phyloP scores from a whole-genome alignment of 2,113 vertebrate genomes.

The Ivindomyrus marchei region DNA sequence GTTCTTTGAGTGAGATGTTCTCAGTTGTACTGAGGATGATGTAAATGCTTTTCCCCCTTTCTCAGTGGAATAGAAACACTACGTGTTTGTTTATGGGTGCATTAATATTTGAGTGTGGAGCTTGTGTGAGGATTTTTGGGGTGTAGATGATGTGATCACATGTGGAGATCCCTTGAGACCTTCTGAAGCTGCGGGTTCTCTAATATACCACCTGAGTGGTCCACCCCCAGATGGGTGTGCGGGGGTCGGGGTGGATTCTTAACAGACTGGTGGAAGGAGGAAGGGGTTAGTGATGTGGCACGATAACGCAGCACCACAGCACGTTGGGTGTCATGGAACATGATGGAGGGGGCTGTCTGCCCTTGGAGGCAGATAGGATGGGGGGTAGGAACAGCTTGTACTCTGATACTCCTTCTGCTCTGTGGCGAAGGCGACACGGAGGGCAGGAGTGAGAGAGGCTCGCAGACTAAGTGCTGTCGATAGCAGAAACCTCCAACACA shows the following conservation, averaged over 20 bases:
- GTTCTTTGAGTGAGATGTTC: slow-evolving; percentile 3
- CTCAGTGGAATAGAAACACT: not conserved
- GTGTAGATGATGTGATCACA: not conserved
- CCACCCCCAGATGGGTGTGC: not conserved
- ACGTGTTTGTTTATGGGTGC: not conserved
- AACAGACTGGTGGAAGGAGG: not conserved
- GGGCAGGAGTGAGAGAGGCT: not conserved
- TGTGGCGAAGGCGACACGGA: not conserved
- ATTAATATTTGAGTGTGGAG: not conserved
- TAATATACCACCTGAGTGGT: not conserved
- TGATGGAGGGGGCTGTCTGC: not conserved
- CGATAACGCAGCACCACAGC: not conserved
- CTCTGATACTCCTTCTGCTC: not conserved
- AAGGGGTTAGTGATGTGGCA: not conserved
- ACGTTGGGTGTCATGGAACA: not conserved
- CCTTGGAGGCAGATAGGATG: not conserved
- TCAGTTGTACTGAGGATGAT: not conserved
- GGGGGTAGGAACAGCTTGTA: not conserved
- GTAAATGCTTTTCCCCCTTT: not conserved
- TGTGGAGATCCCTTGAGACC: not conserved
- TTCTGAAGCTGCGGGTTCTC: not conserved
- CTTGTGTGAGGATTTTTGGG: not conserved
- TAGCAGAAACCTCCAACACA: slow-evolving; percentile 6
- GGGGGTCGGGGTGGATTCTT: not conserved
- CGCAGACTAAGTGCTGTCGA: slow-evolving; percentile 21